Evolutionary conservation across 1,140 invertebrate genomes (phyloP).

Genomic region (Octopus sinensis): DNA sequence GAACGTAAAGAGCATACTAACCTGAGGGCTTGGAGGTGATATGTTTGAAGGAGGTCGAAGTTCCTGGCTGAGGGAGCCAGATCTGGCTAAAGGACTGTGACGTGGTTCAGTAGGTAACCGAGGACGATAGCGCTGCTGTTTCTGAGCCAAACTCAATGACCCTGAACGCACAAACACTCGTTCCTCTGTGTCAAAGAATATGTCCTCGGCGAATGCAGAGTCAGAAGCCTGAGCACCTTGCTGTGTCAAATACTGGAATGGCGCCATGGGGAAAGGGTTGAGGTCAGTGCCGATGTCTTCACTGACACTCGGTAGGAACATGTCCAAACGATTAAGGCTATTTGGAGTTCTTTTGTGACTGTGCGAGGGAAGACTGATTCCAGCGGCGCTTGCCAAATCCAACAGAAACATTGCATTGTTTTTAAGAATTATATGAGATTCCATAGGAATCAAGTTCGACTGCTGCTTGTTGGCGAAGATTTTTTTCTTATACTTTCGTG

Average conservation of each 20-base stretch:
- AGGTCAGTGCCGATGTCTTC: slow-evolving; percentile 46
- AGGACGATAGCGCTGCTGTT: slow-evolving; percentile 36
- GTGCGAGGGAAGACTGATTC: slow-evolving; percentile 47
- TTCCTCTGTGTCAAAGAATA: slow-evolving; percentile 50
- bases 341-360: slow-evolving; percentile 38
- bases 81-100: slow-evolving; percentile 51
- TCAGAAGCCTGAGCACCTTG: slow-evolving; percentile 50
- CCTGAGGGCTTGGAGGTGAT: slow-evolving; percentile 33
- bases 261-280: slow-evolving; percentile 50
- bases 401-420: slow-evolving; percentile 93
- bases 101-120: slow-evolving; percentile 48
- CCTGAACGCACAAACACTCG: slow-evolving; percentile 50
- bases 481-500: slow-evolving; percentile 54
- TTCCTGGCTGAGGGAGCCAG: slow-evolving; percentile 50
- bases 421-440: slow-evolving; percentile 78
- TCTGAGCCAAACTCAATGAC: slow-evolving; percentile 40
- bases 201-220: slow-evolving; percentile 54
- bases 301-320: slow-evolving; percentile 48
- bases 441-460: slow-evolving; percentile 51
- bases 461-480: slow-evolving; percentile 40
- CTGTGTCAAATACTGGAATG: slow-evolving; percentile 48
- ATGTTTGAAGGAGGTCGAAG: slow-evolving; percentile 40
- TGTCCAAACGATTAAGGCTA: slow-evolving; percentile 64
- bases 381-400: slow-evolving; percentile 75
- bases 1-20: slow-evolving; percentile 13